Base-by-base conservation (phyloP, 1,140 invertebrate species). In the Neodiprion lecontei region DNA sequence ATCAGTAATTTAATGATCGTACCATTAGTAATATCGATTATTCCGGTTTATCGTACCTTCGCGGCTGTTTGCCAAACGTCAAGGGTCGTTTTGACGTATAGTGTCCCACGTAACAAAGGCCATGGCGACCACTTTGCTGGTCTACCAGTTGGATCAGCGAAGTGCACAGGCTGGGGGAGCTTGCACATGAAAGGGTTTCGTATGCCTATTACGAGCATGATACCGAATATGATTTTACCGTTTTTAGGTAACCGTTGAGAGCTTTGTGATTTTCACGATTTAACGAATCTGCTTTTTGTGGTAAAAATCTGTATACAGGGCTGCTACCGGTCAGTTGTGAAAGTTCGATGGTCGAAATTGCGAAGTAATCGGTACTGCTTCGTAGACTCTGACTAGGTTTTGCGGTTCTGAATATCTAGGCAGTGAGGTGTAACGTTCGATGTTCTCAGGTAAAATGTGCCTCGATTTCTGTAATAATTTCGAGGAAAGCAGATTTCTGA, bases 341-440 rank as follows among this genome's bases (percentile, higher is more conserved):
- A 40, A 5, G 28, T 40, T 40, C 28, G 28, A 40, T 40, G 28
- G 28, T 40, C 28, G 28, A 40, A 40, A 40, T 40, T 40, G 28
- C 28, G 28, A 40, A 40, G 5, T 1, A 40, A 40, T 40, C 28
- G 28, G 28, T 40, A 40, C 5, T 40, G 28, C 1, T 40, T 40
- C 28, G 28, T 40, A 40, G 28, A 40, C 28, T 40, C 5, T 40
- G 28, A 40, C 5, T 40, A 40, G 28, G 28, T 40, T 40, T 40
- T 5, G 28, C 3, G 11, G n/a, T 61, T 17, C 5, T 61, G 11
- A 9, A 61, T 61, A 17, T 17, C 53, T 40, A 71, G 21, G n/a
- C 28, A 71, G 70, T 71, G 50, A 14, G 70, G 70, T 49, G 70
- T 71, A n/a, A 9, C 21, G 70, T 71, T 71, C 12, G 48, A 50